These are phyloP conservation scores for Aphis gossypii DNA, from an alignment of 1,140 invertebrate genomes.

Conservation along the genomic window DNA sequence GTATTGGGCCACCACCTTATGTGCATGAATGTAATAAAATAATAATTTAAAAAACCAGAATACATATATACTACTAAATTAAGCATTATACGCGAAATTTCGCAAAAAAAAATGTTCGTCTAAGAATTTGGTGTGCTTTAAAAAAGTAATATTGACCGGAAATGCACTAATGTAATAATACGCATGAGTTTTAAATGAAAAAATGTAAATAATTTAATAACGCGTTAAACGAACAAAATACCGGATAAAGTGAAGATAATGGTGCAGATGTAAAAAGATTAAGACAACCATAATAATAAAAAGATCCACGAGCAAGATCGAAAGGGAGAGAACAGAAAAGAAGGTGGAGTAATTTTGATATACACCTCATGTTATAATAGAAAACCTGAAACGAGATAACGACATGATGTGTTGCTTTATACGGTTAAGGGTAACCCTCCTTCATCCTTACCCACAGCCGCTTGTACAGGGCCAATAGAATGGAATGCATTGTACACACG, in stretches of 20 bases:
- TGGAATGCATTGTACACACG: constrained; percentile 5
- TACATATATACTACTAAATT: background rate
- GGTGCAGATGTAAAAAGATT: background rate
- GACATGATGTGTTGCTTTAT: background rate
- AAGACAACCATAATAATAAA: background rate
- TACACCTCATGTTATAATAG: background rate
- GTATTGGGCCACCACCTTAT: constrained; percentile 18
- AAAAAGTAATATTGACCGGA: background rate
- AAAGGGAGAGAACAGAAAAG: background rate
- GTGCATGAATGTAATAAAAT: background rate
- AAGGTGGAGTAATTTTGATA: background rate
- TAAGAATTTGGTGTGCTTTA: background rate
- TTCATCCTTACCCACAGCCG: background rate
- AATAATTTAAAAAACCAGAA: background rate
- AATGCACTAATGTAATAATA: background rate
- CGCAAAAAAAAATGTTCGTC: background rate
- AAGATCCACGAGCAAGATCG: background rate
- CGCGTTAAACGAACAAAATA: constrained; percentile 24
- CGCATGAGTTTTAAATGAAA: background rate
- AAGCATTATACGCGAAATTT: background rate
- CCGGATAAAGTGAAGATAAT: constrained; percentile 24
- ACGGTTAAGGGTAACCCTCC: background rate
- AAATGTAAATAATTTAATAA: background rate
- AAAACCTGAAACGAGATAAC: background rate
- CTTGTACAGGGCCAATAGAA: background rate